phyloP scores from a whole-genome alignment of 1,140 invertebrate genomes.

The Chrysopa pallens region DNA sequence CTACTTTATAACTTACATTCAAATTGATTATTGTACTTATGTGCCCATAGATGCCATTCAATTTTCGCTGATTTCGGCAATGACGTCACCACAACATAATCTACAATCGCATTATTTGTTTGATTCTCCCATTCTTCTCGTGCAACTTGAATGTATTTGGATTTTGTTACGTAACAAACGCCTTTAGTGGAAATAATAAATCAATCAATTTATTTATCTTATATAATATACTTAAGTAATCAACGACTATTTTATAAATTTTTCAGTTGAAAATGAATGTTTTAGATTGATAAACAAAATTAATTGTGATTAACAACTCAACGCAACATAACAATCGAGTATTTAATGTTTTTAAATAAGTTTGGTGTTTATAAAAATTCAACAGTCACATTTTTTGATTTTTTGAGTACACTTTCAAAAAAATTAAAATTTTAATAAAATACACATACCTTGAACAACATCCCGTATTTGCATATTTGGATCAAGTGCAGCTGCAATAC shows the following conservation, averaged over 20 bases:
- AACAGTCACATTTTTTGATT: too few species aligned
- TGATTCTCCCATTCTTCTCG: conserved; percentile 61
- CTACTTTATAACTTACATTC: conserved; percentile 62
- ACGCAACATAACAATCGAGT: too few species aligned
- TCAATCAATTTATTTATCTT: neutral
- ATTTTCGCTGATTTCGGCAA: conserved; percentile 65
- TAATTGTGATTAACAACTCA: too few species aligned
- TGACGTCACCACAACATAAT: conserved; percentile 65
- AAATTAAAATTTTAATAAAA: neutral
- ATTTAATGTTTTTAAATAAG: too few species aligned
- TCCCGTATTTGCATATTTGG: conserved; percentile 52
- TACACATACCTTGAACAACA: conserved; percentile 43
- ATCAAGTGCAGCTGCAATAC: conserved; percentile 63
- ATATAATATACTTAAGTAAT: neutral
- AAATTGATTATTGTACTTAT: conserved; percentile 67
- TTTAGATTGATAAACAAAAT: too few species aligned
- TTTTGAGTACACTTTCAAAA: too few species aligned
- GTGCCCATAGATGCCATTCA: conserved; percentile 85
- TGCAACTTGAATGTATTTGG: conserved; percentile 47
- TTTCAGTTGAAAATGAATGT: too few species aligned
- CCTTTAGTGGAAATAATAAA: conserved; percentile 27
- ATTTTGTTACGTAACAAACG: conserved; percentile 62
- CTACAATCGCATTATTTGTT: conserved; percentile 72
- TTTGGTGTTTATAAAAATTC: too few species aligned
- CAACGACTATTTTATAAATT: neutral